These are phyloP conservation scores for Sanderia malayensis DNA, from an alignment of 30 jellyfish, hydroid and myxozoan species.

Conservation along the genomic window DNA sequence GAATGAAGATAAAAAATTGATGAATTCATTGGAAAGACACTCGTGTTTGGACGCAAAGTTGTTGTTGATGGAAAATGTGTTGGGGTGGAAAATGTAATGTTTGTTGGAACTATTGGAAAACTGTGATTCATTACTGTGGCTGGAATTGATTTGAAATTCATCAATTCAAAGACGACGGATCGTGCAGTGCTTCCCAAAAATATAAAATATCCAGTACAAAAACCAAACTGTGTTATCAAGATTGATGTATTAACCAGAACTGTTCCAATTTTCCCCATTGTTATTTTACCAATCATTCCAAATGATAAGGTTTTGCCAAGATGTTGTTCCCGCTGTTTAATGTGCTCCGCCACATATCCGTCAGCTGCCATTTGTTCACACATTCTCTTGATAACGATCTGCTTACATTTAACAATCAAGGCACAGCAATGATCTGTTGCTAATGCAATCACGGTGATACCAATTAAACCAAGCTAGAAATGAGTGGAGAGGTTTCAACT, in stretches of 20 bases:
- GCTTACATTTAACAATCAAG: slow-evolving; percentile 85
- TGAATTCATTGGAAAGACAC: too few species aligned
- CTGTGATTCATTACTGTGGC: slow-evolving; percentile 4
- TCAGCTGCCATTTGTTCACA: slow-evolving; percentile 58
- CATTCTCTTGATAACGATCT: slow-evolving; percentile 47
- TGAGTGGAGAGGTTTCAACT: too few species aligned
- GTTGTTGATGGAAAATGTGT: too few species aligned
- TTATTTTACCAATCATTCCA: slow-evolving; percentile 82
- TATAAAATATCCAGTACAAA: slow-evolving; percentile 84
- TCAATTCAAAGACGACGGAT: slow-evolving; percentile 58
- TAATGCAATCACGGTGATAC: slow-evolving; percentile 73
- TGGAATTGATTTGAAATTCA: slow-evolving; percentile 17
- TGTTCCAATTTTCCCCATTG: slow-evolving; percentile 86
- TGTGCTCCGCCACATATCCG: slow-evolving; percentile 38
- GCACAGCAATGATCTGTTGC: slow-evolving; percentile 97
- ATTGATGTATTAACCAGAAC: slow-evolving; percentile 82
- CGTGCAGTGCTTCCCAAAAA: slow-evolving; percentile 91
- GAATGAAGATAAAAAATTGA: slow-evolving; percentile 1
- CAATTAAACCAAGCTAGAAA: slow-evolving; percentile 83
- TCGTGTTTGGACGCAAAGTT: too few species aligned
- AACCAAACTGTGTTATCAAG: slow-evolving; percentile 89
- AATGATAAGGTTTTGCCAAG: slow-evolving; percentile 81
- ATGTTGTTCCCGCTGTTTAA: slow-evolving; percentile 34
- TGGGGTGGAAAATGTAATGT: background rate
- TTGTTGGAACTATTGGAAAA: background rate